phyloP scores from a whole-genome alignment of 2,113 vertebrate genomes.

The Pao palembangensis region DNA sequence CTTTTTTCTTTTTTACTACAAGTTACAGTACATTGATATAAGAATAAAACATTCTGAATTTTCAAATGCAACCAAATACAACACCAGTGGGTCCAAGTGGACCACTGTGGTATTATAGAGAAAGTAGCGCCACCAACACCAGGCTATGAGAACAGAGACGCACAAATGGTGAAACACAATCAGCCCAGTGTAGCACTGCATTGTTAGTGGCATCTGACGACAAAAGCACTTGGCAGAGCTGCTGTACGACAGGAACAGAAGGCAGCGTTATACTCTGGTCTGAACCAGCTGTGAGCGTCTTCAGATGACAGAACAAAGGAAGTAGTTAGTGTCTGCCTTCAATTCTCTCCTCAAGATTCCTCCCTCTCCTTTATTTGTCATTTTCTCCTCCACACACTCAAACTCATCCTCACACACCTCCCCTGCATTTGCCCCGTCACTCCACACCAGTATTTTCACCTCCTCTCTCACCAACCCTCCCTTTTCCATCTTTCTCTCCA shows the following conservation, averaged over 20 bases:
- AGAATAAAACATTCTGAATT: too few relatives aligned
- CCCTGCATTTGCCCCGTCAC: constrained; percentile 24
- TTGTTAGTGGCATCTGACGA: constrained; percentile 66
- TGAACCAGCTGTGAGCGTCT: constrained; percentile 59
- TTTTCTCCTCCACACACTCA: constrained; percentile 22
- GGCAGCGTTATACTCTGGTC: constrained; percentile 50
- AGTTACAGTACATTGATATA: too few relatives aligned
- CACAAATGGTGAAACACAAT: constrained; percentile 64
- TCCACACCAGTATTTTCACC: constrained; percentile 42
- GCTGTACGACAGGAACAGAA: constrained; percentile 43
- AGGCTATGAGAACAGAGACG: constrained; percentile 43
- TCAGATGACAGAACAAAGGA: constrained; percentile 65
- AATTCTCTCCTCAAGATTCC: constrained; percentile 34
- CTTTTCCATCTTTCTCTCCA: constrained; percentile 48
- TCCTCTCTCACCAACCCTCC: constrained; percentile 41
- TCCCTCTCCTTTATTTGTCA: constrained; percentile 38
- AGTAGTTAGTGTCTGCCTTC: constrained; percentile 64
- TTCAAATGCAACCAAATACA: too few relatives aligned
- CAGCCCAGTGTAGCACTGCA: constrained; percentile 61
- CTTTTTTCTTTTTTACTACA: too few relatives aligned
- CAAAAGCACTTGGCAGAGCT: constrained; percentile 50
- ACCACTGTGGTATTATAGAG: too few relatives aligned
- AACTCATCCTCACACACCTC: constrained; percentile 23
- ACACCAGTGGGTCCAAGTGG: too few relatives aligned
- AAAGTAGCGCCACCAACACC: constrained; percentile 2